Evolutionary conservation across 2,113 vertebrate genomes (phyloP), one percentile per base, ranked within the genome.

Genomic region (Strix uralensis): DNA sequence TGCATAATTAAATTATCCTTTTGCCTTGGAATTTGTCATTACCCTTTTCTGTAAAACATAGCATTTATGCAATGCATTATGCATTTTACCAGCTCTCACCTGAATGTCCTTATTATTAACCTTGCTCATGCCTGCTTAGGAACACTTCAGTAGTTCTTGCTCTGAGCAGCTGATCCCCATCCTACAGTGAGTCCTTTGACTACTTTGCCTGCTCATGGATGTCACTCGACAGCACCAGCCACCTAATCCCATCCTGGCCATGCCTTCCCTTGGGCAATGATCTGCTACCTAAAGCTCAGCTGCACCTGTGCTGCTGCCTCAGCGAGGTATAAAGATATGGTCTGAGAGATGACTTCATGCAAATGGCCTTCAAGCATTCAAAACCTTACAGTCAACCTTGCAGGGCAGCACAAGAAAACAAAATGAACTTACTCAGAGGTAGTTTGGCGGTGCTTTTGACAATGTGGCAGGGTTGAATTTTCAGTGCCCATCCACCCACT

Each of bases 1-100:
- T 81, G 61, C 14, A n/a, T 86, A 82, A 86, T 93, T 90, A 90
- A 93, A 78, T 95, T 93, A 78, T 77, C 20, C 13, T 90, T 95
- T 93, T 88, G 38, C 69, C 55, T 93, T 67, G 38, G 55, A 83
- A 83, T 88, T 92, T 58, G 23, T 70, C 30, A 52, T 79, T 82
- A 79, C 7, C 23, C 13, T 83, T 86, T 91, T 44, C 63, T 3
- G 1, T 42, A 77, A 92, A 92, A 65, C 27, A 44, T 0, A 65
- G 15, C 19, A 42, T 30, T 84, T 62, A 19, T 40, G 36, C 19
- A 73, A 66, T 9, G 16, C 21, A 22, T 86, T 59, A 59, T 19
- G 38, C 22, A 32, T 82, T 95, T 94, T 81, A 19, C 40, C 62
- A 38, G 14, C 25, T 73, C 51, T 92, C 58, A 73, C 55, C 79